Percentiles rank a stretch among this genome's conserved stretches.
These are phyloP conservation scores for Anarhynchus alexandrinus DNA, from an alignment of 2,113 vertebrate species.

Conservation along the genomic window DNA sequence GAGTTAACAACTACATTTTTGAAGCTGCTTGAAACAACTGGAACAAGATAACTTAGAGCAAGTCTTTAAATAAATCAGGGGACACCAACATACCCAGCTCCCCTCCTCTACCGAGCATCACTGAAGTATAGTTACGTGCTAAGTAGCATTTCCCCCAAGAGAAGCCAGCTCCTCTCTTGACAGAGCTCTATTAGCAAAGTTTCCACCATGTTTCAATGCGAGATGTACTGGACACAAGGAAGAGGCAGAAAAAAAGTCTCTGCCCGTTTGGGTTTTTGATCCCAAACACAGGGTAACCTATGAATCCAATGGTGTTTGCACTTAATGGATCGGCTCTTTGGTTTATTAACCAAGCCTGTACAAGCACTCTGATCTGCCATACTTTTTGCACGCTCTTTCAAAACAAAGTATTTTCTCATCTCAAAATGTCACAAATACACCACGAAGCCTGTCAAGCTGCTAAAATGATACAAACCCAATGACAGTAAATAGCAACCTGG, in stretches of 20 bases:
- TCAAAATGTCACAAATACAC: background rate
- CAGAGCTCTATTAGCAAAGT: background rate
- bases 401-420: background rate
- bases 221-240: background rate
- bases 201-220: background rate
- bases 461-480: background rate
- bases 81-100: background rate
- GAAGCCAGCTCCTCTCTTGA: background rate
- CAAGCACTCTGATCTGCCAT: background rate
- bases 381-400: background rate
- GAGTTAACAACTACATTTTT: background rate
- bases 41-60: background rate
- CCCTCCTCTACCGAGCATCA: background rate
- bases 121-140: fast-evolving
- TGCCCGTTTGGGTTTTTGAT: background rate
- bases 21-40: background rate
- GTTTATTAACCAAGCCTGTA: background rate
- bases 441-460: background rate
- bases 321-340: background rate
- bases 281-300: background rate
- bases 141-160: background rate
- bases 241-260: background rate
- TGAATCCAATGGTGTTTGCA: background rate
- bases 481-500: constrained; percentile 21
- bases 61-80: background rate